Conservation (phyloP, 92 coral and sea anemone species). For the Chrysogorgia sp. region DNA sequence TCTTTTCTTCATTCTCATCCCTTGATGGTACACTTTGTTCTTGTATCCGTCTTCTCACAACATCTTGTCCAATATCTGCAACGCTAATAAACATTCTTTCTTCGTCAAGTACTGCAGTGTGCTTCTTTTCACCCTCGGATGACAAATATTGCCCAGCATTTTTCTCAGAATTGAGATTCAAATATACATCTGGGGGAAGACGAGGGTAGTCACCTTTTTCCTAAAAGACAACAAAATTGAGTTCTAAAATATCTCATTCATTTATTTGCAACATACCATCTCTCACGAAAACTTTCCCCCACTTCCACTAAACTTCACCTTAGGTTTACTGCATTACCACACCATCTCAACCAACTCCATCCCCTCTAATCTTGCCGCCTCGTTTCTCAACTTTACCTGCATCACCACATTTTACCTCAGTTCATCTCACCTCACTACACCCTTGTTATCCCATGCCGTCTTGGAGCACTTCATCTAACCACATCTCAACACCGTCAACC, state of each 20-base stretch:
- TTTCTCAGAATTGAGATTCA: slow-evolving; percentile 9
- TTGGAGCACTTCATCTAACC: not conserved
- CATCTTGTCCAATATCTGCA: slow-evolving; percentile 78
- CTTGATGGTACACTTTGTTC: not conserved
- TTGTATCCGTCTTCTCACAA: slow-evolving; percentile 17
- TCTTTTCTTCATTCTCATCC: not conserved
- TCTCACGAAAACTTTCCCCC: not conserved
- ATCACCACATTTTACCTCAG: not conserved
- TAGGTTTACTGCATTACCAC: not conserved
- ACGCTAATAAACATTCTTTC: slow-evolving; percentile 86
- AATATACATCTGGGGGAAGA: slow-evolving; percentile 30
- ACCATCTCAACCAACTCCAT: not conserved
- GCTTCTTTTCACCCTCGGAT: not conserved
- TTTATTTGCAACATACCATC: not conserved
- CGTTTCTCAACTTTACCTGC: not conserved
- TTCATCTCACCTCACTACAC: not conserved
- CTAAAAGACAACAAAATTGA: slow-evolving; percentile 14
- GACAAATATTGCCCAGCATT: not conserved
- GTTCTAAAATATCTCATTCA: too few species aligned
- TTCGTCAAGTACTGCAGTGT: not conserved
- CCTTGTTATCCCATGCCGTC: not conserved
- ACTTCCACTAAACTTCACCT: not conserved
- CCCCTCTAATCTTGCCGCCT: not conserved
- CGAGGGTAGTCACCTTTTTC: slow-evolving; percentile 18
- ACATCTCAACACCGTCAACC: too few species aligned